Evolutionary conservation across 1,140 invertebrate species (phyloP).

Genomic region (Plutomurus gul): DNA sequence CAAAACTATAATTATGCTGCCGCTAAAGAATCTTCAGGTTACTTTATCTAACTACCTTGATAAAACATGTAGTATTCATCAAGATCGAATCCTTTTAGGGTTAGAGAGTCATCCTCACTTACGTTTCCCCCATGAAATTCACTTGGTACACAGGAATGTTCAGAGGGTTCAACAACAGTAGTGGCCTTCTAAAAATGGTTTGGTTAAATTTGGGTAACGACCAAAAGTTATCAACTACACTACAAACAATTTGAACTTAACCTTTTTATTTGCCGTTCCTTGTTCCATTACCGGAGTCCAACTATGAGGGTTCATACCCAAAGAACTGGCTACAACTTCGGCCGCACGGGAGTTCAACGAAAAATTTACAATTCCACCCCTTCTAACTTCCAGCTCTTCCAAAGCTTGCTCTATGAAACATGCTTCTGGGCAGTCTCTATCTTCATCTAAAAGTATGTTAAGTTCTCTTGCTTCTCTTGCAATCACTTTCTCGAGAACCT

Average conservation of each 20-base stretch:
- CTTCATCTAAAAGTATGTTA: slow-evolving; percentile 64
- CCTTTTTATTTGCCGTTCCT: too few relatives aligned
- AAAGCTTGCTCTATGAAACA: slow-evolving; percentile 75
- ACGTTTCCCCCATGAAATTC: not conserved
- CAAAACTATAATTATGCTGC: not conserved
- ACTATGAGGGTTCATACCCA: not conserved
- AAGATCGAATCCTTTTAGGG: slow-evolving; percentile 46
- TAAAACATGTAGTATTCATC: slow-evolving; percentile 81
- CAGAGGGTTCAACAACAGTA: too few relatives aligned
- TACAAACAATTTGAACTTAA: too few relatives aligned
- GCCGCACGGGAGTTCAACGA: not conserved
- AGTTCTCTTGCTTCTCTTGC: slow-evolving; percentile 74
- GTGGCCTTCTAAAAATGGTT: too few relatives aligned
- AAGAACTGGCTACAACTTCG: not conserved
- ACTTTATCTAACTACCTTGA: slow-evolving; percentile 69
- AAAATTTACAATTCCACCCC: not conserved
- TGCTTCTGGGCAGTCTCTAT: slow-evolving; percentile 74
- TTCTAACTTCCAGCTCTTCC: not conserved
- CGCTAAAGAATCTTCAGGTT: not conserved
- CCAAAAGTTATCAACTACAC: too few relatives aligned
- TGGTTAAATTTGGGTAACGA: too few relatives aligned
- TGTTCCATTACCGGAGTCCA: not conserved
- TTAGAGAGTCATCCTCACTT: slow-evolving; percentile 4
- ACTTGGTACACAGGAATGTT: too few relatives aligned
- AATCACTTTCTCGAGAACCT: slow-evolving; percentile 68